Evolutionary conservation across 2,888 invertebrate genomes (phyloP).

Genomic region (Busseola fusca): DNA sequence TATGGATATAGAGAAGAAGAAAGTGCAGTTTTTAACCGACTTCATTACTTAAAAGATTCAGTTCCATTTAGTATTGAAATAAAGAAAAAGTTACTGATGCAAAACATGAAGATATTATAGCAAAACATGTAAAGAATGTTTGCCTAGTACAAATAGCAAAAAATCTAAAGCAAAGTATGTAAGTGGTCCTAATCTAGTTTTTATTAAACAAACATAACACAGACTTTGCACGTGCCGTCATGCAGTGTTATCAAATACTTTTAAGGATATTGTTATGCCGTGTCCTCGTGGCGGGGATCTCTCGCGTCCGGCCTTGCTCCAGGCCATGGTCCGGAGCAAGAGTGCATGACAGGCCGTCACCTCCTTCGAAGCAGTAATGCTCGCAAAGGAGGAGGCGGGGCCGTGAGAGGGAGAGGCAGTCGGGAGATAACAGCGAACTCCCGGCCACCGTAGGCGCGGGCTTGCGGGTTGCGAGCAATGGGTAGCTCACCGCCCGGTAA

Average conservation of each 20-base stretch:
- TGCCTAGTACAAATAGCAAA: slow-evolving; percentile 19
- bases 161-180: slow-evolving; percentile 19
- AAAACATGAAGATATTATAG: slow-evolving; percentile 1
- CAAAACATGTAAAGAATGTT: slow-evolving; percentile 17
- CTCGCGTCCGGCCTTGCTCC: too few relatives aligned
- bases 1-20: not conserved
- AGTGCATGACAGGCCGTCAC: too few relatives aligned
- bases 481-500: too few relatives aligned
- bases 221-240: slow-evolving; percentile 17
- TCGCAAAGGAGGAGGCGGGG: too few relatives aligned
- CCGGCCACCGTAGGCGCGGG: too few relatives aligned
- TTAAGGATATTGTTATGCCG: slow-evolving; percentile 13
- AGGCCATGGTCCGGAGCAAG: too few relatives aligned
- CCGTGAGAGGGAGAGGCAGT: too few relatives aligned
- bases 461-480: too few relatives aligned
- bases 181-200: slow-evolving; percentile 38
- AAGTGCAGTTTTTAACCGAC: not conserved
- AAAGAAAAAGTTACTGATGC: not conserved
- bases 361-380: too few relatives aligned
- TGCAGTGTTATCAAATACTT: slow-evolving; percentile 26
- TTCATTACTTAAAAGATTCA: not conserved
- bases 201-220: slow-evolving; percentile 17
- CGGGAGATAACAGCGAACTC: too few relatives aligned
- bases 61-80: not conserved
- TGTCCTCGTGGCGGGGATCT: too few relatives aligned